A percentile compares a stretch with the other conserved stretches of the same genome.
These are phyloP conservation scores for Rhopilema esculentum DNA, from an alignment of 30 jellyfish, hydroid and myxozoan genomes.

Conservation along the genomic window DNA sequence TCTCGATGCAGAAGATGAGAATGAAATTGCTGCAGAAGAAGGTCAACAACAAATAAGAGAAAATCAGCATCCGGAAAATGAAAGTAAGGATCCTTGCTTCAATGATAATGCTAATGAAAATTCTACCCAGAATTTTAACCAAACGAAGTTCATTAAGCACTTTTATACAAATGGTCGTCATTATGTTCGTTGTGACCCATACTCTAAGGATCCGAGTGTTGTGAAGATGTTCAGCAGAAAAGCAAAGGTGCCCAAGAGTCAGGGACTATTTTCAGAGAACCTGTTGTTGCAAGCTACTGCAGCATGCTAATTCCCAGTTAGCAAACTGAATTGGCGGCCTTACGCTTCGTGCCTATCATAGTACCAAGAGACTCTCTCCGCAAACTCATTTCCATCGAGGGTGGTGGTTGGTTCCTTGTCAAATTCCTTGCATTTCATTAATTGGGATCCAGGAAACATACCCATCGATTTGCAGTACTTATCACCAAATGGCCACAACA, in stretches of 20 bases:
- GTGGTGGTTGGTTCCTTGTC: too few relatives aligned
- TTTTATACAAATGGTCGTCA: too few relatives aligned
- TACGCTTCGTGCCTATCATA: constrained; percentile 14
- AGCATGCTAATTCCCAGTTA: constrained; percentile 6
- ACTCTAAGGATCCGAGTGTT: neutral
- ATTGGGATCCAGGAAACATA: constrained; percentile 35
- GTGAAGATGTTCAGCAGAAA: constrained; percentile 13
- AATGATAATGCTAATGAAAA: neutral
- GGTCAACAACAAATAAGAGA: too few relatives aligned
- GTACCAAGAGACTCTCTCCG: constrained; percentile 12
- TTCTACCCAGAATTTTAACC: neutral
- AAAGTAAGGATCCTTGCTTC: neutral
- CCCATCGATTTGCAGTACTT: constrained; percentile 19
- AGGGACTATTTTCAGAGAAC: constrained; percentile 9
- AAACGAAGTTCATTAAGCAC: neutral
- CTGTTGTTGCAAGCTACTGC: constrained; percentile 22
- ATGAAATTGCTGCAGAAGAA: neutral
- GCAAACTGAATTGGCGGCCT: constrained; percentile 1
- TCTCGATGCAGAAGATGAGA: neutral
- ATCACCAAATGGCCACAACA: constrained; percentile 30
- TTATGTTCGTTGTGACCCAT: too few relatives aligned
- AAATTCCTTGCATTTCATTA: constrained; percentile 4
- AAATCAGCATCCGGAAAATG: too few relatives aligned
- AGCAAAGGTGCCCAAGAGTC: constrained; percentile 22
- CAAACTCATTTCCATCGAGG: too few relatives aligned